Percentiles rank a stretch among this genome's conserved stretches.
Evolutionary conservation across 2,888 invertebrate species (phyloP).

Genomic region (Cosmia pyralina): DNA sequence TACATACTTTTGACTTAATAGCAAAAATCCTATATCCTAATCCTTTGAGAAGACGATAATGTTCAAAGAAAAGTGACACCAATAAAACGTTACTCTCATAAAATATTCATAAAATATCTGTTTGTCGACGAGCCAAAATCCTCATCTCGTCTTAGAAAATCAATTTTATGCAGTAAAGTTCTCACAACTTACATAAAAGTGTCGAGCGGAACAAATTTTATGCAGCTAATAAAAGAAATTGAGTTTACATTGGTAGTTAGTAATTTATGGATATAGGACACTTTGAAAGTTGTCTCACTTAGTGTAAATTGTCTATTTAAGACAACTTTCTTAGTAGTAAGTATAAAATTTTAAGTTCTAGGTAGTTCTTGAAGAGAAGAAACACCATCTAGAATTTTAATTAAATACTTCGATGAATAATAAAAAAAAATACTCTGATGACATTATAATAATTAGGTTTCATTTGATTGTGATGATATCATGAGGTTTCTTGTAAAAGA

Average conservation of each 20-base stretch:
- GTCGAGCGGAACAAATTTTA: constrained; percentile 5
- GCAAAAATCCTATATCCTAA: too few relatives aligned
- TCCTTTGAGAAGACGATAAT: neutral
- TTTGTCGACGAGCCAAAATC: constrained; percentile 4
- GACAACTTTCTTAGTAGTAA: neutral
- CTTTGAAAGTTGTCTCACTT: constrained; percentile 13
- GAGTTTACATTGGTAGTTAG: constrained; percentile 4
- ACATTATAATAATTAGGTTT: too few relatives aligned
- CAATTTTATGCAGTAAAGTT: constrained; percentile 16
- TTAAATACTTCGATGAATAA: too few relatives aligned
- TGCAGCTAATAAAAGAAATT: constrained; percentile 2
- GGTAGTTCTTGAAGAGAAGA: too few relatives aligned
- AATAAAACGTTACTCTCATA: constrained; percentile 6
- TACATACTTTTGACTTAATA: neutral
- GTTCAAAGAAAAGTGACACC: neutral
- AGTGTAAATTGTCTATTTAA: neutral
- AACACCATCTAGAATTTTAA: too few relatives aligned
- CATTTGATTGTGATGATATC: too few relatives aligned
- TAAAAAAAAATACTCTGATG: too few relatives aligned
- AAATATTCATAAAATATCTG: constrained; percentile 8
- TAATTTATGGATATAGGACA: constrained; percentile 18
- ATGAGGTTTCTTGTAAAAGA: too few relatives aligned
- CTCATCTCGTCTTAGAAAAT: constrained; percentile 2
- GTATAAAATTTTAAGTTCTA: too few relatives aligned
- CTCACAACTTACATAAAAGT: constrained; percentile 15